A percentile compares a stretch with the other conserved stretches of the same genome.
Evolutionary conservation across 2,797 vertebrate genomes (phyloP).

Genomic region (Bradypodion ventrale): DNA sequence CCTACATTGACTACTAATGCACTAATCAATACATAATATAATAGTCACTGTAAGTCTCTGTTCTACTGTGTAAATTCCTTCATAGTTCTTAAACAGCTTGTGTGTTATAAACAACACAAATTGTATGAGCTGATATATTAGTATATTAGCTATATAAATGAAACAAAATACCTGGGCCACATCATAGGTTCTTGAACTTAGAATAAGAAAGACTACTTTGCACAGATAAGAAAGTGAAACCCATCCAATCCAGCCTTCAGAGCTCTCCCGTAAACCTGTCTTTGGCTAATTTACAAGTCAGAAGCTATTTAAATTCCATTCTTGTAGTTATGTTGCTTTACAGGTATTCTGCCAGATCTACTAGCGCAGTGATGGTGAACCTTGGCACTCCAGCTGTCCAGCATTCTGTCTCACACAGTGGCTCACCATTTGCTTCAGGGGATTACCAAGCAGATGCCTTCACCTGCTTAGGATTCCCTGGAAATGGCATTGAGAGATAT

Average conservation of each 20-base stretch:
- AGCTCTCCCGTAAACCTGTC: slow-evolving; percentile 59
- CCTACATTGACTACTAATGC: slow-evolving; percentile 86
- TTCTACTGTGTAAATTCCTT: slow-evolving; percentile 74
- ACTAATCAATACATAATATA: slow-evolving; percentile 84
- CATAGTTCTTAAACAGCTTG: slow-evolving; percentile 69
- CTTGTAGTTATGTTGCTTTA: too few relatives aligned
- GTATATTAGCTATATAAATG: slow-evolving; percentile 42
- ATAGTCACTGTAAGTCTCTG: slow-evolving; percentile 77
- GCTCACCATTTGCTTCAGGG: too few relatives aligned
- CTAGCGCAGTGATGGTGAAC: too few relatives aligned
- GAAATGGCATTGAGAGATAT: too few relatives aligned
- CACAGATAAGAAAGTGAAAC: slow-evolving; percentile 54
- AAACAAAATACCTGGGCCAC: slow-evolving; percentile 20
- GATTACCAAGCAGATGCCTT: too few relatives aligned
- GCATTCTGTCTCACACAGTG: too few relatives aligned
- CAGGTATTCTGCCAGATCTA: too few relatives aligned
- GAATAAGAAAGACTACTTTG: slow-evolving; percentile 46
- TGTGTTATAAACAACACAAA: slow-evolving; percentile 45
- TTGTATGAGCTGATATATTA: slow-evolving; percentile 3
- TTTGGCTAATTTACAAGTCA: too few relatives aligned
- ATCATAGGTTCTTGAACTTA: slow-evolving; percentile 22
- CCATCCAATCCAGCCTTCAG: slow-evolving; percentile 45
- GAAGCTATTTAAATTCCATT: too few relatives aligned
- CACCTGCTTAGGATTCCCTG: too few relatives aligned
- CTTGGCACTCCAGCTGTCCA: too few relatives aligned